These are phyloP conservation scores for Drosophila bifasciata DNA, from an alignment of 1,140 invertebrate species.

Conservation along the genomic window DNA sequence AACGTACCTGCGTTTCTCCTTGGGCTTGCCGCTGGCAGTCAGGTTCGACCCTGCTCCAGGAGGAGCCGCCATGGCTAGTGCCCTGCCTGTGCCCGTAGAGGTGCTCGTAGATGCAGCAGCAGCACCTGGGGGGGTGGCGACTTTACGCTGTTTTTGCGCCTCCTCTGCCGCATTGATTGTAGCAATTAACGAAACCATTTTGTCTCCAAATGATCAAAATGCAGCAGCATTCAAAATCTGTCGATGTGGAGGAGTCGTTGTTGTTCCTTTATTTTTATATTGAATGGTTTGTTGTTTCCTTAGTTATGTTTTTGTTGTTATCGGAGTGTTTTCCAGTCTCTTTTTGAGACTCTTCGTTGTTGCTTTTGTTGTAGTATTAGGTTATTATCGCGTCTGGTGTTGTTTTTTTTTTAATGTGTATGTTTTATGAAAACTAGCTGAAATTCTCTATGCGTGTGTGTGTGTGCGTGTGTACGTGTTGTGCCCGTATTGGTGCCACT, in stretches of 20 bases:
- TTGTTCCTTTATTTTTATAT: slow-evolving; percentile 18
- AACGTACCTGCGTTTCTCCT: slow-evolving; percentile 78
- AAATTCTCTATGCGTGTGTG: too few species aligned
- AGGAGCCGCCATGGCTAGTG: slow-evolving; percentile 6
- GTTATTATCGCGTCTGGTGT: slow-evolving; percentile 27
- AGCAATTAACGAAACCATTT: slow-evolving; percentile 80
- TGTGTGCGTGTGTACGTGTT: slow-evolving; percentile 19
- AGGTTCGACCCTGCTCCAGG: slow-evolving; percentile 24
- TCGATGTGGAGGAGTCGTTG: slow-evolving; percentile 43
- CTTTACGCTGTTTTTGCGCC: slow-evolving; percentile 61
- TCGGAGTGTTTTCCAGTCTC: slow-evolving; percentile 45
- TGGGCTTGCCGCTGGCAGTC: slow-evolving; percentile 78
- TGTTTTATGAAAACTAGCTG: slow-evolving; percentile 52
- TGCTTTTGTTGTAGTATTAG: slow-evolving; percentile 24
- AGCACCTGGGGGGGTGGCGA: slow-evolving; percentile 18
- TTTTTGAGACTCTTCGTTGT: slow-evolving; percentile 64
- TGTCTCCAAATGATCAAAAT: slow-evolving; percentile 59
- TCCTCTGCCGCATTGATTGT: slow-evolving; percentile 69
- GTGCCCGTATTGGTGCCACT: slow-evolving; percentile 46
- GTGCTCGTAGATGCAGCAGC: slow-evolving; percentile 26
- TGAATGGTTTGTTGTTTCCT: slow-evolving; percentile 36
- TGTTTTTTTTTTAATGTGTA: slow-evolving; percentile 34
- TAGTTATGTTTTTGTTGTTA: slow-evolving; percentile 29
- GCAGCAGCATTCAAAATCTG: slow-evolving; percentile 70
- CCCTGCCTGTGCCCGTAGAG: slow-evolving; percentile 8